These are phyloP conservation scores for Hapalemur alaotrensis DNA, from an alignment of 2,797 vertebrate genomes.

Conservation along the genomic window DNA sequence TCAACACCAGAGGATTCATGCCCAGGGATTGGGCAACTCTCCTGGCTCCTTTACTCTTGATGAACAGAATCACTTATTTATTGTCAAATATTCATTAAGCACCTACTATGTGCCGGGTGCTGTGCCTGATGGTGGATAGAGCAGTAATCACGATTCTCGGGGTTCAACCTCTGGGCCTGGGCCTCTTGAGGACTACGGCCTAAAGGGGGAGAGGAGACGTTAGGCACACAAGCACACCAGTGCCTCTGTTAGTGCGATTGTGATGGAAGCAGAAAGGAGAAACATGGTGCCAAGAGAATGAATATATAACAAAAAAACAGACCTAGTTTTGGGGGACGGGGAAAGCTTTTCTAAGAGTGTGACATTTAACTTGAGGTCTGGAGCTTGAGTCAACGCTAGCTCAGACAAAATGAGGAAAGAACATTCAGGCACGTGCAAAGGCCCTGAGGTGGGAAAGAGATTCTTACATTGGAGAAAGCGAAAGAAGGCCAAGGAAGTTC, in stretches of 20 bases:
- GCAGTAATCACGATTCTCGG: background rate
- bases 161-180: background rate
- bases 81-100: background rate
- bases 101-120: background rate
- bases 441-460: background rate
- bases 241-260: background rate
- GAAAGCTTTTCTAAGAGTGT: background rate
- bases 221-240: background rate
- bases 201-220: background rate
- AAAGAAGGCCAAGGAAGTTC: background rate
- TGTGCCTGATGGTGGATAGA: background rate
- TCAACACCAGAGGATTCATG: accelerated
- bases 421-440: background rate
- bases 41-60: background rate
- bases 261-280: background rate
- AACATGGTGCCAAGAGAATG: background rate
- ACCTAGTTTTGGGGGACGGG: background rate
- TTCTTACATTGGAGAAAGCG: background rate
- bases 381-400: background rate
- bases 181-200: background rate
- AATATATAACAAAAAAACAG: background rate
- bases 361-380: background rate
- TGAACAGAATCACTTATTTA: background rate
- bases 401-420: background rate
- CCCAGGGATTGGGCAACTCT: background rate